These are phyloP conservation scores for Melinaea marsaeus DNA, from an alignment of 2,888 invertebrate genomes.

Conservation along the genomic window DNA sequence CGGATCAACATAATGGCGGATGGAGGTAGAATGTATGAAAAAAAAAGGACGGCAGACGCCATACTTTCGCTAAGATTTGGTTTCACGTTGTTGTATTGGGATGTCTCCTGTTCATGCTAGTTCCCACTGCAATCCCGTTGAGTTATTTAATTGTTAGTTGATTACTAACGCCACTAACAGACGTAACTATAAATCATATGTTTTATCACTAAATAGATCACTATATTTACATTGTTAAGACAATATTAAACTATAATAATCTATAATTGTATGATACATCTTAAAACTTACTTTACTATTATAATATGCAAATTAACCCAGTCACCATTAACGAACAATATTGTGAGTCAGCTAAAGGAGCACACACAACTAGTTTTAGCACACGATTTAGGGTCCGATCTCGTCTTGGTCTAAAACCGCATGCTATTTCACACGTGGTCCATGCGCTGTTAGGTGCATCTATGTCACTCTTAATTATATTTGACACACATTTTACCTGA, in stretches of 20 bases:
- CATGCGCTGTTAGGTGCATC: constrained; percentile 20
- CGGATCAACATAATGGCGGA: constrained; percentile 74
- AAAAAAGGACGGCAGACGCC: constrained; percentile 61
- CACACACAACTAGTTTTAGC: constrained; percentile 17
- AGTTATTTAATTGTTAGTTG: not conserved
- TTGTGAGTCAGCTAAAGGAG: constrained; percentile 11
- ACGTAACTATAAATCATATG: not conserved
- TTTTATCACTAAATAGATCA: too few relatives aligned
- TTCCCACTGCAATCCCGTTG: constrained; percentile 1
- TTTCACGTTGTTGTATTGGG: constrained; percentile 58
- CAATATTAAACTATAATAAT: too few relatives aligned
- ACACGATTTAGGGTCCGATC: constrained; percentile 20
- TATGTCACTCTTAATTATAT: constrained; percentile 10
- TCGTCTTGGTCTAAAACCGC: constrained; percentile 20
- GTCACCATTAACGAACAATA: constrained; percentile 1
- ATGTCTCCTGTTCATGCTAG: constrained; percentile 42
- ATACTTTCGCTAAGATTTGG: constrained; percentile 62
- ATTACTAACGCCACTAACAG: not conserved
- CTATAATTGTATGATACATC: not conserved
- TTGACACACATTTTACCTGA: constrained; percentile 21
- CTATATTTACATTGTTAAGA: too few relatives aligned
- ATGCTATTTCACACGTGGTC: constrained; percentile 20
- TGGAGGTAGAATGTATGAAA: constrained; percentile 67
- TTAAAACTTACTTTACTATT: not conserved
- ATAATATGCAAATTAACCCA: not conserved